Conservation (phyloP, 2,113 vertebrate species). For the Arizona elegans region DNA sequence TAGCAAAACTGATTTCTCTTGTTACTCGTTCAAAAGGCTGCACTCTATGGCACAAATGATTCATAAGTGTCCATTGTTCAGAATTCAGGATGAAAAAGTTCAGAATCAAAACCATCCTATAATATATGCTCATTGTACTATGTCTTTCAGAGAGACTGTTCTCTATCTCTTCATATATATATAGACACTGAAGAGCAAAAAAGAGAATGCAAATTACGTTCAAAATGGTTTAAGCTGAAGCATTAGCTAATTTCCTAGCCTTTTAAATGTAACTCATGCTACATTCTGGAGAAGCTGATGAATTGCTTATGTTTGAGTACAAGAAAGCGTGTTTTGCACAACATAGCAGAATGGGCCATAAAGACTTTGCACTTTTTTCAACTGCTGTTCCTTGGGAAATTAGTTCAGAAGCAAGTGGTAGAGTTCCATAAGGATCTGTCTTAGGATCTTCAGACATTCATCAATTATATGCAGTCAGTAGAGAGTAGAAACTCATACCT, state of each 20-base stretch:
- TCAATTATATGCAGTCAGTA: not conserved
- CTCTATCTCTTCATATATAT: slow-evolving; percentile 53
- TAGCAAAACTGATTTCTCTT: slow-evolving; percentile 75
- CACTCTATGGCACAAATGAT: slow-evolving; percentile 71
- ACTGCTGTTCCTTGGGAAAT: slow-evolving; percentile 4
- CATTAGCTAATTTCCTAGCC: slow-evolving; percentile 65
- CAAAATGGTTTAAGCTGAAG: slow-evolving; percentile 69
- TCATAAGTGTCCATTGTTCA: slow-evolving; percentile 74
- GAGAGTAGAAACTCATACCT: not conserved
- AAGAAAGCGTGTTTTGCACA: slow-evolving; percentile 60
- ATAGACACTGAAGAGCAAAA: not conserved
- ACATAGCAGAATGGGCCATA: slow-evolving; percentile 42
- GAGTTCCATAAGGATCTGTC: not conserved
- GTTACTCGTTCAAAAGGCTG: slow-evolving; percentile 73
- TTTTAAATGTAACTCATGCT: slow-evolving; percentile 64
- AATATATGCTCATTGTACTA: slow-evolving; percentile 66
- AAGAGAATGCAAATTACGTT: slow-evolving; percentile 58
- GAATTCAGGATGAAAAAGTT: slow-evolving; percentile 71
- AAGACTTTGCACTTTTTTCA: not conserved
- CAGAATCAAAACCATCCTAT: slow-evolving; percentile 71
- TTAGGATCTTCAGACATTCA: not conserved
- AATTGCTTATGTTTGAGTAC: not conserved
- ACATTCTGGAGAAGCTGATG: slow-evolving; percentile 53
- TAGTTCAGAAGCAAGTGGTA: slow-evolving; percentile 14
- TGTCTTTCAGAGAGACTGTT: slow-evolving; percentile 67